Evolutionary conservation across 23 tunicate genomes (phyloP), one percentile per base, ranked within the genome.

Genomic region (Clavelina lepadiformis): DNA sequence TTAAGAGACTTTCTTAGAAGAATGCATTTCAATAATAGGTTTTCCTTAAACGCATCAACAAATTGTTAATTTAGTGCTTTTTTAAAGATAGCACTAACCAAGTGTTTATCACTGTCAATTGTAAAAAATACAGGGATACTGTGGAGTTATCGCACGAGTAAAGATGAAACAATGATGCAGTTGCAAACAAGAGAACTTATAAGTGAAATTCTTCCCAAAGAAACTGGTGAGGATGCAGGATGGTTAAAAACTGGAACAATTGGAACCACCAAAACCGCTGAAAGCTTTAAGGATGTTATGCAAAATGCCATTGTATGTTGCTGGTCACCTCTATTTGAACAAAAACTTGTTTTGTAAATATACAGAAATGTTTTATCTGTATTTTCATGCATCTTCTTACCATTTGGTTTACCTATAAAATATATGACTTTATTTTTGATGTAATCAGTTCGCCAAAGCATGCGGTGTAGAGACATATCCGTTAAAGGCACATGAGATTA

Each of bases 141-240:
- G 1, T 83, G 73, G 72, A 74, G 64, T 46, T 50, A 68, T 36
- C 45, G 75, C 21, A 30, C 26, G 6, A 46, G 51, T 41, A 65
- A 68, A 33, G 27, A 82, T 0, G 74, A 58, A 33, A 75, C 77
- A 11, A 22, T 52, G 28, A 75, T 83, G 82, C 92, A 83, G 31
- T 58, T 47, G 23, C 82, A 83, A 25, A 83, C 92, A 0, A 45
- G 77, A 28, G 73, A 83, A n/a, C 23, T 83, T 21, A 66, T 83
- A 23, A 63, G 77, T 50, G 26, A 51, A 37, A 62, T 60, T 22
- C 57, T 83, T 29, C 92, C 92, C 2, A 60, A 68, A 33, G 81
- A 68, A 35, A 75, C 70, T 35, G 92, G 92, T 0, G 80, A 61
- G 1, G 63, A 55, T 75, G 82, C 92, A 0, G 92, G 92, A 22